These are phyloP conservation scores for Acropora tenuis DNA, from an alignment of 64 coral and sea anemone genomes.

Conservation along the genomic window DNA sequence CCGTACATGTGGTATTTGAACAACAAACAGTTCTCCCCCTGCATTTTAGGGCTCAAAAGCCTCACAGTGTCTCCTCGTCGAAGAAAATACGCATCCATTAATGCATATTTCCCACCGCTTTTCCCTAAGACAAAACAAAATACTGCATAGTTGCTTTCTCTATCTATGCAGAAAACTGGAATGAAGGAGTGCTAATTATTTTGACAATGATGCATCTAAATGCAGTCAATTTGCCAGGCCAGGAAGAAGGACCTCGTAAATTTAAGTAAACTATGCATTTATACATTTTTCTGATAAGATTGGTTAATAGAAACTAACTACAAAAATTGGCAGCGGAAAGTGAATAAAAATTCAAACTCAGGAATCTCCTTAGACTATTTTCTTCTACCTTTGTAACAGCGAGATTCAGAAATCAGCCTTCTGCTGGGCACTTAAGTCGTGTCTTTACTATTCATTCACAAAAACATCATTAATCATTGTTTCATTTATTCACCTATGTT, in stretches of 20 bases:
- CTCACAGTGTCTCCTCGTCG: constrained; percentile 32
- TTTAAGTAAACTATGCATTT: background rate
- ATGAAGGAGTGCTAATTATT: background rate
- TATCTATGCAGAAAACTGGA: background rate
- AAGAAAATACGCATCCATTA: constrained; percentile 34
- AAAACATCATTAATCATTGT: too few species aligned
- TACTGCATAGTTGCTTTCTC: background rate
- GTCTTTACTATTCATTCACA: too few species aligned
- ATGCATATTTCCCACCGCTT: constrained; percentile 56
- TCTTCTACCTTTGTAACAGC: too few species aligned
- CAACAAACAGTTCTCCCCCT: constrained; percentile 46
- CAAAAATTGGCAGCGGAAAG: background rate
- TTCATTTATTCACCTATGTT: too few species aligned
- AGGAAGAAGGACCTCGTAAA: background rate
- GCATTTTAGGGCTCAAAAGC: constrained; percentile 43
- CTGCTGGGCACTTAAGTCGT: too few species aligned
- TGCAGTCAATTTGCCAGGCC: background rate
- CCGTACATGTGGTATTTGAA: constrained; percentile 67
- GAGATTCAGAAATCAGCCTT: too few species aligned
- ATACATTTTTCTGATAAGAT: background rate
- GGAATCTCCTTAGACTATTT: background rate
- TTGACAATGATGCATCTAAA: background rate
- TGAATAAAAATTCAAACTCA: too few species aligned
- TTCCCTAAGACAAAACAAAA: background rate
- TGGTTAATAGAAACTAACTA: background rate